A percentile compares a stretch with the other conserved stretches of the same genome.
Conservation (phyloP, 2,797 vertebrate species). For the Sebastes nivosus region DNA sequence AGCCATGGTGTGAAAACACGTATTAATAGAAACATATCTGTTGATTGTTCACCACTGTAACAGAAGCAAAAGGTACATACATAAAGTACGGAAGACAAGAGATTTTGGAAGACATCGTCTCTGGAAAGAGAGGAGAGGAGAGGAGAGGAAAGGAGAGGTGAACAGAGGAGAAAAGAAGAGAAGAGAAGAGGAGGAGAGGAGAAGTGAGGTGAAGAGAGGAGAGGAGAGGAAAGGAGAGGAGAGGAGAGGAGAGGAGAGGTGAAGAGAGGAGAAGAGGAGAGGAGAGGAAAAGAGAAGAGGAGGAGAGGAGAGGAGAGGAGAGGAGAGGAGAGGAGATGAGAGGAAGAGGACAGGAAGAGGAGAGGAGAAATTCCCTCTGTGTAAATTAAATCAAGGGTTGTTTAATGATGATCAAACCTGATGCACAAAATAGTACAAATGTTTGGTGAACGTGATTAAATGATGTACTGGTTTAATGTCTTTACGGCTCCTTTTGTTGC, state of each 20-base stretch:
- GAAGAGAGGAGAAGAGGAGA: neutral
- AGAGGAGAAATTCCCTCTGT: neutral
- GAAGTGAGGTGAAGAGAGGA: no score
- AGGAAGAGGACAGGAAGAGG: neutral
- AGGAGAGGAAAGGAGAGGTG: neutral
- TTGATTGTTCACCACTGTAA: slow-evolving; percentile 77
- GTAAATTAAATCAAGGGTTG: neutral
- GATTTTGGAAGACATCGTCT: slow-evolving; percentile 69
- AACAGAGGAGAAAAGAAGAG: accelerated
- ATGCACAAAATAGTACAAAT: neutral
- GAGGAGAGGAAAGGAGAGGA: neutral
- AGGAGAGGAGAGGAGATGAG: neutral
- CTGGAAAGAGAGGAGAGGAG: neutral
- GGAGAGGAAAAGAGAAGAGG: neutral
- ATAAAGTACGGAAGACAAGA: slow-evolving; percentile 74
- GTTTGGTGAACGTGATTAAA: neutral
- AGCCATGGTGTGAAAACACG: slow-evolving; percentile 28
- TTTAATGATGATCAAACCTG: neutral
- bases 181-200: neutral
- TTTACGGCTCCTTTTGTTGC: neutral
- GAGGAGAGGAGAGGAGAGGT: neutral
- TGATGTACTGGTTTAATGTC: neutral
- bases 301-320: accelerated
- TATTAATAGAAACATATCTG: slow-evolving; percentile 18
- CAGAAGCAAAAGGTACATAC: slow-evolving; percentile 46